Conservation (phyloP, 2,797 vertebrate genomes). For the Champsocephalus gunnari region DNA sequence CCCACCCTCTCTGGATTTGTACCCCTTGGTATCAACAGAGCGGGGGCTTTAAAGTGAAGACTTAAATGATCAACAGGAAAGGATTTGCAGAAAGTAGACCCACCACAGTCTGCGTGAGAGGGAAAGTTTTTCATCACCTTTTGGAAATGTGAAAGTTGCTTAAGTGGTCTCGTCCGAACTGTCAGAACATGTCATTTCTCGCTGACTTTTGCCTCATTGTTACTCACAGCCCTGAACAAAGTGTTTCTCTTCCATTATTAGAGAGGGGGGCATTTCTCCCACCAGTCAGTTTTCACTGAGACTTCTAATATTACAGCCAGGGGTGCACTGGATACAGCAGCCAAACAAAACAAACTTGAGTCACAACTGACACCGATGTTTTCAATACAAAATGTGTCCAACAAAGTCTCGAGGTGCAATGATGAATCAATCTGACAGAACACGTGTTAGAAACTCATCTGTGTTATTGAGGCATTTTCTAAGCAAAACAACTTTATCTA, state of each 20-base stretch:
- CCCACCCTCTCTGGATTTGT: constrained; percentile 20
- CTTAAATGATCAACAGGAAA: constrained; percentile 21
- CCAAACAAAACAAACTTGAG: not conserved
- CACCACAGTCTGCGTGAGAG: constrained; percentile 23
- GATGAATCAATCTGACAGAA: fast-evolving
- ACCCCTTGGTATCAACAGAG: constrained; percentile 11
- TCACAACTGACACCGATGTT: not conserved
- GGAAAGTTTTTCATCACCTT: not conserved
- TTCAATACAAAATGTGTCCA: not conserved
- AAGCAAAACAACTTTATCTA: not conserved
- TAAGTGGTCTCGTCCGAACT: not conserved
- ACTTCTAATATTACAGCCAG: not conserved
- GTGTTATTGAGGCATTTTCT: not conserved
- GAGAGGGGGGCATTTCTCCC: not conserved
- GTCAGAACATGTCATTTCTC: constrained; percentile 25
- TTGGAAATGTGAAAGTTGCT: constrained; percentile 11
- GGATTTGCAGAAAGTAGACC: constrained; percentile 33
- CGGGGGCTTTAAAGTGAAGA: constrained; percentile 4
- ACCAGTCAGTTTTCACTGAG: not conserved
- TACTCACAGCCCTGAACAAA: constrained; percentile 49
- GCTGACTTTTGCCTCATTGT: constrained; percentile 27
- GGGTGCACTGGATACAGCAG: not conserved
- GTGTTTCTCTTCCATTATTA: constrained; percentile 20
- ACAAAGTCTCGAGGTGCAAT: not conserved
- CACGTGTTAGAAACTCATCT: fast-evolving